Conservation (phyloP, 2,797 vertebrate species). For the Myiotriccus ornatus region DNA sequence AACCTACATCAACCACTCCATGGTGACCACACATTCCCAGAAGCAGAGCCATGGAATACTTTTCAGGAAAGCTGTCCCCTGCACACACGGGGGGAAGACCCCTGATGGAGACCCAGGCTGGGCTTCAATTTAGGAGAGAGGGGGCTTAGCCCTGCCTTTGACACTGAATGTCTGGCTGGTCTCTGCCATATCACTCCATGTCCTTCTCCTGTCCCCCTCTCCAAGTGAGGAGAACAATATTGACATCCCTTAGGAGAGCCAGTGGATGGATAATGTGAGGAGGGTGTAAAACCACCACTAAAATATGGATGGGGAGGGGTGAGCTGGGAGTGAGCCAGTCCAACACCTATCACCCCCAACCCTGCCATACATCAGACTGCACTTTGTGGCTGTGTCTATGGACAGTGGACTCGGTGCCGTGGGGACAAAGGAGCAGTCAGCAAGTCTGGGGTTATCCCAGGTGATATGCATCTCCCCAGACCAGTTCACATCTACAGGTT, state of each 20-base stretch:
- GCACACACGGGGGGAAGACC: accelerated
- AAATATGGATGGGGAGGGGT: not conserved
- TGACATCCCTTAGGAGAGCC: not conserved
- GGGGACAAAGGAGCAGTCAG: not conserved
- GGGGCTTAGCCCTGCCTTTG: not conserved
- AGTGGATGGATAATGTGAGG: not conserved
- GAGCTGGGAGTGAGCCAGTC: not conserved
- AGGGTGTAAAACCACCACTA: not conserved
- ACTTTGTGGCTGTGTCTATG: not conserved
- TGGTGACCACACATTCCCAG: not conserved
- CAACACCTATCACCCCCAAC: not conserved
- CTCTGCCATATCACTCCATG: not conserved
- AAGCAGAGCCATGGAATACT: not conserved
- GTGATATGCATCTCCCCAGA: not conserved
- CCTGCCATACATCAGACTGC: not conserved
- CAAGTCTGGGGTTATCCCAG: not conserved
- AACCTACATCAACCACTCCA: not conserved
- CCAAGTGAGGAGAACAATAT: not conserved
- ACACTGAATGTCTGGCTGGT: not conserved
- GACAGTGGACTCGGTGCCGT: not conserved
- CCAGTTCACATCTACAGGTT: not conserved
- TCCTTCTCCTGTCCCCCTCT: not conserved
- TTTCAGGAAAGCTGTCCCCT: not conserved
- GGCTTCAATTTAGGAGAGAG: not conserved
- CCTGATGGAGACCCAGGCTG: not conserved